phyloP scores from a whole-genome alignment of 2,113 vertebrate species.

The Vulpes ferrilata region DNA sequence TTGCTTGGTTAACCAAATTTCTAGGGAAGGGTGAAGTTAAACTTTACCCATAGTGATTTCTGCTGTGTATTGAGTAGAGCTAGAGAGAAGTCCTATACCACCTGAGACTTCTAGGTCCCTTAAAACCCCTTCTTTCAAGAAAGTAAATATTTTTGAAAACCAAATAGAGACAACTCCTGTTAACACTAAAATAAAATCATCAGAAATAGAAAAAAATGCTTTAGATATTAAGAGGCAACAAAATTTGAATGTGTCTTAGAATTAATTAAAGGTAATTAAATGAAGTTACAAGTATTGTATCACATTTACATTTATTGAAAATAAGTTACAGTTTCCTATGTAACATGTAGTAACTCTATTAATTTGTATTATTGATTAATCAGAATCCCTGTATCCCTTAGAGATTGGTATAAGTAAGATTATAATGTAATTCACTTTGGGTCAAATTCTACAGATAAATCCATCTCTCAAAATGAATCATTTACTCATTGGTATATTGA shows the following conservation, averaged over 20 bases:
- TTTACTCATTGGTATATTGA: background rate
- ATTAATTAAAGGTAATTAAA: conserved; percentile 46
- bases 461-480: background rate
- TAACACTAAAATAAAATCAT: conserved; percentile 39
- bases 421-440: conserved; percentile 4
- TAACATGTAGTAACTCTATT: background rate
- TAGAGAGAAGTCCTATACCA: background rate
- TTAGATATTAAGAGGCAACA: background rate
- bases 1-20: background rate
- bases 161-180: background rate
- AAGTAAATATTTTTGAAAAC: background rate
- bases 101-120: background rate
- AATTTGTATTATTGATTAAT: background rate
- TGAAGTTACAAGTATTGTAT: background rate
- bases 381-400: background rate
- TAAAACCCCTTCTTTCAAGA: background rate
- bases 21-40: background rate
- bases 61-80: background rate
- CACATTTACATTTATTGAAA: conserved; percentile 5
- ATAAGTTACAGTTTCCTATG: background rate
- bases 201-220: background rate
- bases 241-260: background rate
- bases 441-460: conserved; percentile 10
- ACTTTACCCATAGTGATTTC: background rate
- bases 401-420: background rate